Evolutionary conservation across 37 sponge, comb jelly and placozoan species (phyloP), one percentile per base, ranked within the genome.

Genomic region (Cliona cf. orientalis): DNA sequence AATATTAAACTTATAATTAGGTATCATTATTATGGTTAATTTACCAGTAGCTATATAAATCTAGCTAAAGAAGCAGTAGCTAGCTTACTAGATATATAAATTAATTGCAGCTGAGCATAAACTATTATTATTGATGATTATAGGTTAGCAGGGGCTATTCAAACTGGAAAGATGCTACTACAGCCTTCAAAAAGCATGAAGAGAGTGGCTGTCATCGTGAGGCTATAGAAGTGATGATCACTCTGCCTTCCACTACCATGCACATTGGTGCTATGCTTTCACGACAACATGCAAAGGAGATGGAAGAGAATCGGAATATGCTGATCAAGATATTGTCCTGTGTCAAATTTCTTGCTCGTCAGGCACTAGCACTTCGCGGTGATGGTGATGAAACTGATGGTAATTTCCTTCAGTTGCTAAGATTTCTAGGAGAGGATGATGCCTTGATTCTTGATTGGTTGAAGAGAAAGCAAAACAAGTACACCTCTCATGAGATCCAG

Each of bases 151-250:
- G 58, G 6, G 77, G 85, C 1, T 84, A 76, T 43, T 42, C 72
- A 9, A 79, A 86, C 31, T 86, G 87, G 87, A 86, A 86, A 42
- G 80, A 86, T 31, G 62, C 76, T 36, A 59, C 62, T 34, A 32
- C 46, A 62, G 14, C 14, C 53, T 78, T 61, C 45, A 74, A 36
- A 34, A 72, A 72, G 0, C 32, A 72, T 7, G 55, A 72, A 45
- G 34, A 46, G 26, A 72, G 74, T 55, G 31, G 56, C 35, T 72
- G 14, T 33, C 41, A 78, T 22, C 65, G 21, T 38, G 83, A 74
- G 43, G 83, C 83, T 23, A 45, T 75, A 21, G 65, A 79, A 9
- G 74, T 40, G n/a, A n/a, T 73, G 28, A 35, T 57, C 38, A 65
- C 66, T 23, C 32, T 76, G 3, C 76, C 75, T 46, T 25, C 75